Conservation (phyloP, 2,797 vertebrate species). For the Sebastes oblongus region DNA sequence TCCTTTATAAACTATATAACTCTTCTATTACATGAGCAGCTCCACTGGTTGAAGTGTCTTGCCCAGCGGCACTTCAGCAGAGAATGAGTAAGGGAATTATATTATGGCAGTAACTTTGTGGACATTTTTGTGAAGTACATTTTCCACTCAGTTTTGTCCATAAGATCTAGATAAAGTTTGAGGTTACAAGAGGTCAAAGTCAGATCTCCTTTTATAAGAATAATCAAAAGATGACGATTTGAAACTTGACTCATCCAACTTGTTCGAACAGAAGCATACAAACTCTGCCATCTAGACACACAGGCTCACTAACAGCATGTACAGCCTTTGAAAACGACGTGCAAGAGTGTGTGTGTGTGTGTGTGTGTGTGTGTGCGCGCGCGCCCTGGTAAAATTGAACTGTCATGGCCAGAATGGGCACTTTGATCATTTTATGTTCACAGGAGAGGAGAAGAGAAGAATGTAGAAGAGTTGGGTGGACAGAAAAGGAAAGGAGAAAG, state of each 20-base stretch:
- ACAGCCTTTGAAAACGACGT: conserved; percentile 18
- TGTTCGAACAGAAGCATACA: conserved; percentile 16
- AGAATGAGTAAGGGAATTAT: not conserved
- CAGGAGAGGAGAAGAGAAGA: conserved; percentile 49
- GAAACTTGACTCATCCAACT: conserved; percentile 32
- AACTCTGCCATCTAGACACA: conserved; percentile 16
- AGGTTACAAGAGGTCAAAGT: conserved; percentile 26
- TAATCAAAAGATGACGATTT: conserved; percentile 19
- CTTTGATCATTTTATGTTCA: conserved; percentile 79
- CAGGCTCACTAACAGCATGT: not conserved
- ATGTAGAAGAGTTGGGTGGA: conserved; percentile 31
- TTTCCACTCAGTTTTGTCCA: not conserved
- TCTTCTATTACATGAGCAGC: not conserved
- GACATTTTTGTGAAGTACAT: not conserved
- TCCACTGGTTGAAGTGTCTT: not conserved
- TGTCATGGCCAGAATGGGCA: conserved; percentile 74
- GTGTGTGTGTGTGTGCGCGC: not conserved
- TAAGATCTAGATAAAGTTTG: not conserved
- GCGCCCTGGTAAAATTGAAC: conserved; percentile 68
- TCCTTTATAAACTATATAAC: not conserved
- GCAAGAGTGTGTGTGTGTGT: not conserved
- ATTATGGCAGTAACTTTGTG: not conserved
- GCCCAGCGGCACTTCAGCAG: not conserved
- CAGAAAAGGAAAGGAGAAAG: conserved; percentile 16
- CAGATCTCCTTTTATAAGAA: conserved; percentile 10